These are phyloP conservation scores for Danionella dracula DNA, from an alignment of 2,797 vertebrate species.

Conservation along the genomic window DNA sequence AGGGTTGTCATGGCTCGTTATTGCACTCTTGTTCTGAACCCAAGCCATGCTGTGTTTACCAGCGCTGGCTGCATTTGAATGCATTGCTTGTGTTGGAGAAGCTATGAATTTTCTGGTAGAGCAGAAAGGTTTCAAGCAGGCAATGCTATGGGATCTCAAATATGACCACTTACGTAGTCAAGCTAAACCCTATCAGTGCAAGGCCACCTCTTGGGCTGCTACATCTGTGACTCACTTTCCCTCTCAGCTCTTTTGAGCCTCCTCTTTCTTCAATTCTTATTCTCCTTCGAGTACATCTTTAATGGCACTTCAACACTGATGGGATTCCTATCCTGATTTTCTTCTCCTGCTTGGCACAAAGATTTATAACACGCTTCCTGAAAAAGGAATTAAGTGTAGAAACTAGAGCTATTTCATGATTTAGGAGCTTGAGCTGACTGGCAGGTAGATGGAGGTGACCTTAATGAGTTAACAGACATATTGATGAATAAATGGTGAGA, in stretches of 20 bases:
- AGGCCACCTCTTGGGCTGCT: background rate
- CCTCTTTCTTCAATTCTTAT: background rate
- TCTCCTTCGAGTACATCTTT: background rate
- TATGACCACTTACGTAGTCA: background rate
- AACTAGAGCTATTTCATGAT: too few species aligned
- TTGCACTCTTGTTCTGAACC: background rate
- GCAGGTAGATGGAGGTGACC: too few species aligned
- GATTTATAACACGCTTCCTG: background rate
- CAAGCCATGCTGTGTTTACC: background rate
- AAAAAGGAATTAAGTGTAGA: background rate
- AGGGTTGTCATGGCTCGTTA: slow-evolving; percentile 25
- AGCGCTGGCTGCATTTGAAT: too few species aligned
- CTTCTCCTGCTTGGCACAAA: background rate
- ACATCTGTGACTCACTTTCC: background rate
- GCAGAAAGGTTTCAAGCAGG: background rate
- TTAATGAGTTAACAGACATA: too few species aligned
- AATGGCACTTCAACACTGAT: background rate
- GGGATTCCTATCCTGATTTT: background rate
- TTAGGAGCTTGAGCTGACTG: too few species aligned
- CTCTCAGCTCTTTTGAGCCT: background rate
- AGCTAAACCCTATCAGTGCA: background rate
- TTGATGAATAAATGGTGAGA: background rate
- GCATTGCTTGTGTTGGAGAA: background rate
- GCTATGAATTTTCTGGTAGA: background rate
- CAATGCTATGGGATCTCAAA: background rate